phyloP scores from a whole-genome alignment of 2,888 invertebrate genomes.

The Ryuthela nishihirai region DNA sequence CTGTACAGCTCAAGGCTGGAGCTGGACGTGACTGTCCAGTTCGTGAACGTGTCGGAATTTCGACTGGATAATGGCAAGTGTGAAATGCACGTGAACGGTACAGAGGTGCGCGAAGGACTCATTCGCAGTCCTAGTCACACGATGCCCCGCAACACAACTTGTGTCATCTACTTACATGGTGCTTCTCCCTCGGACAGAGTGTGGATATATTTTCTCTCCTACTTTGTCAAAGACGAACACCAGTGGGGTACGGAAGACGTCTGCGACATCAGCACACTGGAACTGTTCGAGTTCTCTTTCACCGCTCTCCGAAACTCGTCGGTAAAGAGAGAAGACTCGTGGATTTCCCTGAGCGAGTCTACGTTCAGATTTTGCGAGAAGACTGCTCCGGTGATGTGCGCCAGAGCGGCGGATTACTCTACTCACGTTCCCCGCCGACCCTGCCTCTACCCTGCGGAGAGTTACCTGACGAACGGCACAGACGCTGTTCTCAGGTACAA shows the following conservation, averaged over 20 bases:
- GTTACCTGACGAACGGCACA: slow-evolving; percentile 70
- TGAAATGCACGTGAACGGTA: slow-evolving; percentile 24
- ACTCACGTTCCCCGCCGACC: slow-evolving; percentile 42
- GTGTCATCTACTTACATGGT: slow-evolving; percentile 69
- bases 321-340: not conserved
- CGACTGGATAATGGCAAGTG: slow-evolving; percentile 38
- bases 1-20: slow-evolving; percentile 67
- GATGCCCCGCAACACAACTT: slow-evolving; percentile 76
- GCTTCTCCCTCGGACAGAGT: slow-evolving; percentile 51
- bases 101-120: slow-evolving; percentile 16
- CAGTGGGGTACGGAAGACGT: slow-evolving; percentile 36
- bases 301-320: slow-evolving; percentile 5
- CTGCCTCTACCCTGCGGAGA: slow-evolving; percentile 57
- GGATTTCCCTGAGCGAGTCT: not conserved
- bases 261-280: slow-evolving; percentile 38
- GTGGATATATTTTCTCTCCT: slow-evolving; percentile 83
- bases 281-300: slow-evolving; percentile 30
- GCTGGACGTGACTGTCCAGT: slow-evolving; percentile 75
- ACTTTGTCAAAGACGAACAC: slow-evolving; percentile 63
- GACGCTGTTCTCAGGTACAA: slow-evolving; percentile 71
- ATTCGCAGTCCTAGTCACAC: slow-evolving; percentile 52
- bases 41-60: slow-evolving; percentile 55
- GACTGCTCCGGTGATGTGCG: slow-evolving; percentile 43
- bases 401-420: slow-evolving; percentile 42
- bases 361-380: slow-evolving; percentile 43